These are phyloP conservation scores for Bembecia ichneumoniformis DNA, from an alignment of 2,888 invertebrate genomes.

Conservation along the genomic window DNA sequence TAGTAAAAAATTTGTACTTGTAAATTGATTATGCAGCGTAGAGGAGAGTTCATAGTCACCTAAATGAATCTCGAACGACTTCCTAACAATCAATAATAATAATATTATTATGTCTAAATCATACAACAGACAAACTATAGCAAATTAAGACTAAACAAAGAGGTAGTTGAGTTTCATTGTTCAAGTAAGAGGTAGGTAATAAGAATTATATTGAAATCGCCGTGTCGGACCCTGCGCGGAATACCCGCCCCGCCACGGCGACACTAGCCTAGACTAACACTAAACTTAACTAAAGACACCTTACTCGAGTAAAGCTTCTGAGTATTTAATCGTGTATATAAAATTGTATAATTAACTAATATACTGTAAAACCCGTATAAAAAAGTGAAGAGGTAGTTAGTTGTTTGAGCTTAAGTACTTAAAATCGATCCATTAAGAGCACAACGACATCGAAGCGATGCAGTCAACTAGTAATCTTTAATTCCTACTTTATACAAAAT, in stretches of 20 bases:
- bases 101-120: constrained; percentile 52
- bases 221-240: constrained; percentile 66
- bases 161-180: constrained; percentile 63
- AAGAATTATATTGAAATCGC: constrained; percentile 39
- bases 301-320: constrained; percentile 72
- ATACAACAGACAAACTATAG: constrained; percentile 56
- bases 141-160: constrained; percentile 64
- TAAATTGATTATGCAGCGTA: constrained; percentile 58
- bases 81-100: constrained; percentile 61
- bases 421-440: constrained; percentile 60
- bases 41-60: constrained; percentile 28
- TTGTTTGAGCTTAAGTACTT: constrained; percentile 70
- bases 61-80: constrained; percentile 51
- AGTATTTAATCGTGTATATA: constrained; percentile 70
- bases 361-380: constrained; percentile 70
- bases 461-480: constrained; percentile 5
- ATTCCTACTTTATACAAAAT: background rate
- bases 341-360: constrained; percentile 72
- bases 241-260: constrained; percentile 54
- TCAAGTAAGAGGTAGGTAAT: constrained; percentile 19
- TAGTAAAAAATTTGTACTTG: constrained; percentile 66
- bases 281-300: constrained; percentile 50
- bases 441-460: constrained; percentile 38
- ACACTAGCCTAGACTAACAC: constrained; percentile 40
- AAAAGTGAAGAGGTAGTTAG: constrained; percentile 71